Evolutionary conservation across 2,797 vertebrate genomes (phyloP), one percentile per base, ranked within the genome.

Genomic region (Etheostoma nigrum): DNA sequence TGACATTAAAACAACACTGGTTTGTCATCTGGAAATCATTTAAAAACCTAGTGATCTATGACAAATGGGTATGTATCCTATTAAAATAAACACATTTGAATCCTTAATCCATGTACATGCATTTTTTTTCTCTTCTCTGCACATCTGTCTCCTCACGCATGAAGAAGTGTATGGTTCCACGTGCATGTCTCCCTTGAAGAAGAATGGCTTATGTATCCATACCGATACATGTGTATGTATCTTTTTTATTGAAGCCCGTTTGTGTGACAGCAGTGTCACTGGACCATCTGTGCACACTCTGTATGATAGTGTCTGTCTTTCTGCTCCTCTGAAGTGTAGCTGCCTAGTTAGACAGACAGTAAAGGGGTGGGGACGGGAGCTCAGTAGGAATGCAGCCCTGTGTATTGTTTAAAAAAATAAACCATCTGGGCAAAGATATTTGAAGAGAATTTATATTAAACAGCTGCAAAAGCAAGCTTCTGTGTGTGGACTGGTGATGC

Each of bases 361-460:
- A 93, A 85, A 30, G 87, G 91, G 94, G 88, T 86, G 79, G 88
- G 76, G 89, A 82, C 67, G 83, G 80, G 81, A 93, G 92, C 94
- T 94, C 94, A 91, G 85, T 91, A 95, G 96, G 96, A 97, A 97
- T 95, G 95, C 88, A 76, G 93, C 92, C 91, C 95, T 96, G 90
- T 97, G 96, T 97, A 97, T 97, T 98, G 96, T 99, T 98, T 98
- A 95, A 97, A 96, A 98, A 99, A 99, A 99, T 97, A 99, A 99
- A 98, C 97, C 93, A 95, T 97, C 94, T 92, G 95, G 94, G 95
- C 95, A 82, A 96, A 97, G 97, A 97, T 95, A 96, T 97, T 97
- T 96, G 95, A 90, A 73, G 95, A 94, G 95, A 97, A 98, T 98
- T 98, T 98, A 97, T 97, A 97, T 95, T 92, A 92, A 96, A 95